Conservation (phyloP, 2,113 vertebrate species). For the Bothrops jararaca region DNA sequence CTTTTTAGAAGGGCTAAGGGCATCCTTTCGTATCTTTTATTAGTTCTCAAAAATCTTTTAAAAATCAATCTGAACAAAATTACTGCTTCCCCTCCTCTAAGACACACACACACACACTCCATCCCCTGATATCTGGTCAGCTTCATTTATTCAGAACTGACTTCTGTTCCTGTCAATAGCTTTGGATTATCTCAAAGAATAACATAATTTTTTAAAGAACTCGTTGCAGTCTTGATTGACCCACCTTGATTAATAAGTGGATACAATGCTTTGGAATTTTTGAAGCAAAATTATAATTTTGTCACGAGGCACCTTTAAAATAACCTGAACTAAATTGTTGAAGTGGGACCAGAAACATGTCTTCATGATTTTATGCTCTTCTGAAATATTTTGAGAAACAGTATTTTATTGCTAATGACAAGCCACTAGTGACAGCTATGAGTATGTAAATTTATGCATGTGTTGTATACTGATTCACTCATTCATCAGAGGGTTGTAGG, state of each 20-base stretch:
- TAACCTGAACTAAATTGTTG: neutral
- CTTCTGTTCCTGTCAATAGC: neutral
- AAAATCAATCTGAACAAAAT: neutral
- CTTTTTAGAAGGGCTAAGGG: neutral
- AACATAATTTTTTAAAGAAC: neutral
- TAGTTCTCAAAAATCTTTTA: neutral
- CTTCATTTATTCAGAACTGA: neutral
- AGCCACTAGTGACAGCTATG: neutral
- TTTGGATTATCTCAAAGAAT: neutral
- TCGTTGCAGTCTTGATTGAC: neutral
- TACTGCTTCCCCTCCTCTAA: neutral
- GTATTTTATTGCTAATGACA: neutral
- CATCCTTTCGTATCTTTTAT: neutral
- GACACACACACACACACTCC: neutral
- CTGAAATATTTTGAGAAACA: neutral
- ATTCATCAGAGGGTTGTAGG: conserved; percentile 8
- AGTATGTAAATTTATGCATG: neutral
- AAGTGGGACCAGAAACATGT: neutral
- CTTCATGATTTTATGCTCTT: neutral
- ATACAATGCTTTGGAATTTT: neutral
- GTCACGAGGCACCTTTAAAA: neutral
- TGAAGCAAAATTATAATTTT: neutral
- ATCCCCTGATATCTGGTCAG: neutral
- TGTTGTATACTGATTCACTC: conserved; percentile 8
- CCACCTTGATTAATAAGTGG: neutral